These are phyloP conservation scores for Muscina levida DNA, from an alignment of 2,888 invertebrate species.

Conservation along the genomic window DNA sequence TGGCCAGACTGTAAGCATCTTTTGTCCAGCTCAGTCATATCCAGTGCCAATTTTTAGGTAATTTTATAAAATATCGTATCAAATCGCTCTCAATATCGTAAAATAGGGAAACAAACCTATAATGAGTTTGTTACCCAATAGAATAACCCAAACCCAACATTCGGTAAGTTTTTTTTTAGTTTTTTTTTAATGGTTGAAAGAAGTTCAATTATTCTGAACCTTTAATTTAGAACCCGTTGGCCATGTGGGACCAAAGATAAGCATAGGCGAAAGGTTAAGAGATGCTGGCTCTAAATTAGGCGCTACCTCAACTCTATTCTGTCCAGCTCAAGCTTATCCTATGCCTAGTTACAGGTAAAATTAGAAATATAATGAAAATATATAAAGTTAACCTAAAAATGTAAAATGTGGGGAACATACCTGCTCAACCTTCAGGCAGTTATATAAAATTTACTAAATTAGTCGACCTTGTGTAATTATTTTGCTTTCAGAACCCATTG, in stretches of 20 bases:
- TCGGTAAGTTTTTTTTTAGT: too few species aligned
- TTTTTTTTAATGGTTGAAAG: too few species aligned
- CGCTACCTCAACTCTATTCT: conserved; percentile 84
- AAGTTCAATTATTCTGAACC: conserved; percentile 18
- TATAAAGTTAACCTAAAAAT: neutral
- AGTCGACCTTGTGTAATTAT: neutral
- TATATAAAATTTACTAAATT: conserved; percentile 6
- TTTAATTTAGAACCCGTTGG: conserved; percentile 80
- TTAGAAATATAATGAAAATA: neutral
- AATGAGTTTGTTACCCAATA: too few species aligned
- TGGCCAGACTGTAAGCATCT: conserved; percentile 83
- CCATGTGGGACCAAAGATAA: conserved; percentile 84
- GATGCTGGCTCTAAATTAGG: conserved; percentile 81
- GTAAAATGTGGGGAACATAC: neutral
- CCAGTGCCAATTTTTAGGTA: conserved; percentile 88
- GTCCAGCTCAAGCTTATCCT: conserved; percentile 89
- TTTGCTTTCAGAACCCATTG: conserved; percentile 81
- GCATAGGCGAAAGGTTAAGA: conserved; percentile 84
- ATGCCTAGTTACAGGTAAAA: conserved; percentile 86
- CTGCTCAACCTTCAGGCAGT: conserved; percentile 52
- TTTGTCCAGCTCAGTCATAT: conserved; percentile 89
- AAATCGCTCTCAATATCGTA: too few species aligned
- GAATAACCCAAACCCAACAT: too few species aligned
- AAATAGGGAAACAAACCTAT: too few species aligned
- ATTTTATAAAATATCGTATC: conserved; percentile 25